Evolutionary conservation across 64 coral and sea anemone species (phyloP), one percentile per base, ranked within the genome.

Genomic region (Hydrozoanthus tunicans): DNA sequence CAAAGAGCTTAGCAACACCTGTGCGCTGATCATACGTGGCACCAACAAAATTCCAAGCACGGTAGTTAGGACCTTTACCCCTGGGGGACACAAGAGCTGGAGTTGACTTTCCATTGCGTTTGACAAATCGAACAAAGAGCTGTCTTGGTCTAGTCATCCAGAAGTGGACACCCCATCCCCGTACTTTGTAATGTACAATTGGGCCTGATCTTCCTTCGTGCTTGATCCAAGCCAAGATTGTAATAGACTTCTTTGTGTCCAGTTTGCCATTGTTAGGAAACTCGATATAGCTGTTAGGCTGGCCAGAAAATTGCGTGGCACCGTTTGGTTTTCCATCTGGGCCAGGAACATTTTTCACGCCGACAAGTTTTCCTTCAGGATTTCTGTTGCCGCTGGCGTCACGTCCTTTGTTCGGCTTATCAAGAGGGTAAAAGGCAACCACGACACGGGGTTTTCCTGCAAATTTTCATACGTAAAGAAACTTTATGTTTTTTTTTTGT

Each of bases 161-260:
- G 11, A 97, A 6, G 70, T 97, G 95, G 4, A 97, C 95, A 1
- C 92, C 92, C 93, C 86, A 97, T 14, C 92, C 95, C 3, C 89
- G 69, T 53, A 58, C 71, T 53, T 97, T 97, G 90, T 94, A 97
- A 77, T 97, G 89, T 23, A 97, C 93, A 11, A 97, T 92, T 26
- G 95, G 95, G 5, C 95, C 95, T 15, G 93, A 83, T 1, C 68
- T 93, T 26, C 95, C 95, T 59, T 97, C 73, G 11, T 90, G 89
- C 71, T 94, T 92, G 56, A 97, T 92, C 95, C 95, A 97, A 15
- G 95, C 92, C 6, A 94, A 62, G 59, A 97, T 93, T 20, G 95
- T 94, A 27, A 97, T 97, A n/a, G 95, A 97, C 11, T 91, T 89
- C 9, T 89, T 79, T 20, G 95, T 91, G 72, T 91, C 86, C 3